A percentile compares a stretch with the other conserved stretches of the same genome.
phyloP scores from a whole-genome alignment of 2,888 invertebrate species.

The Elmis aenea region DNA sequence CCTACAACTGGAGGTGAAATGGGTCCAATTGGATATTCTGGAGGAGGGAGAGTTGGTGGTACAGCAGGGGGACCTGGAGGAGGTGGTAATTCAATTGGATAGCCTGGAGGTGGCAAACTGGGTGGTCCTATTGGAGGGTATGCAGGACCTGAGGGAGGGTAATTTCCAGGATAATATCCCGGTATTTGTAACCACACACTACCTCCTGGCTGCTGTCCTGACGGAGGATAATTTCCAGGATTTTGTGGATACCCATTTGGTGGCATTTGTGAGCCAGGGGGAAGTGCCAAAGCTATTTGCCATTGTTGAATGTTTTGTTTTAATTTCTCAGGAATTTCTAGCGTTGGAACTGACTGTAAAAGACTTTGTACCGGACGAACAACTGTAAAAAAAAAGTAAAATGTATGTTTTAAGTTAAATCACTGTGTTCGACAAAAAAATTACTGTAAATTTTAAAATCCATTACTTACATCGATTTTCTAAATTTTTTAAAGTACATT shows the following conservation, averaged over 20 bases:
- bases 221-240: constrained; percentile 9
- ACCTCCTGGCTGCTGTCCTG: too few relatives aligned
- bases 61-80: constrained; percentile 3
- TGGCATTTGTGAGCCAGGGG: constrained; percentile 21
- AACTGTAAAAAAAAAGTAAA: too few relatives aligned
- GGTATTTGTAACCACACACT: constrained; percentile 30
- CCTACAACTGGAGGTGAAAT: not conserved
- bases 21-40: not conserved
- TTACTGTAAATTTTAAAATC: too few relatives aligned
- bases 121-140: not conserved
- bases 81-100: constrained; percentile 5
- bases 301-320: constrained; percentile 31
- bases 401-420: too few relatives aligned
- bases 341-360: too few relatives aligned
- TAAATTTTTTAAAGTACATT: too few relatives aligned
- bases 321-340: constrained; percentile 1
- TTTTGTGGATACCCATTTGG: constrained; percentile 8
- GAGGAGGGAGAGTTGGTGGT: constrained; percentile 4
- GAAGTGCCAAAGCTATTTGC: constrained; percentile 31
- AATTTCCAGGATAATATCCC: constrained; percentile 6
- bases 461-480: too few relatives aligned
- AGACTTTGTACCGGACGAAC: too few relatives aligned
- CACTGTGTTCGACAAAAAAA: too few relatives aligned
- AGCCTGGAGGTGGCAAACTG: not conserved
- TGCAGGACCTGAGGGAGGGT: not conserved